A percentile compares a stretch with the other conserved stretches of the same genome.
Conservation (phyloP, 2,113 vertebrate genomes). For the Pardalotus punctatus region DNA sequence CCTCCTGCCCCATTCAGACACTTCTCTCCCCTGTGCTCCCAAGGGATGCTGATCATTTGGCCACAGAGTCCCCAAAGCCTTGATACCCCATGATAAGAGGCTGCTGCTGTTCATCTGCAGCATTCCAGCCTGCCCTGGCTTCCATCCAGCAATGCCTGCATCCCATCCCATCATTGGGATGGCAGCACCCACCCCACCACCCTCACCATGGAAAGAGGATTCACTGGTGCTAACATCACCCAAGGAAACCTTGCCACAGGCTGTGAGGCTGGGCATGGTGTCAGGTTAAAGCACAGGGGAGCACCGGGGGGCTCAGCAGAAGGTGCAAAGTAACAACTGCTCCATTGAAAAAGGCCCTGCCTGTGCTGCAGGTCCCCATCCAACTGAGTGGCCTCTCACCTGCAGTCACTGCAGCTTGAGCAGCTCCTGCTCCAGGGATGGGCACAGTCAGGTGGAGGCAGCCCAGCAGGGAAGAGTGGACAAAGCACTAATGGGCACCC, state of each 20-base stretch:
- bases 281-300: neutral
- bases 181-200: neutral
- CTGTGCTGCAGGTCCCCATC: neutral
- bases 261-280: neutral
- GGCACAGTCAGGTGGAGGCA: neutral
- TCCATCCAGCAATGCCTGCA: neutral
- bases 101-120: neutral
- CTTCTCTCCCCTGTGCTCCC: neutral
- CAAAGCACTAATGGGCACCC: neutral
- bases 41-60: neutral
- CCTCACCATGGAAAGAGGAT: neutral
- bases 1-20: neutral
- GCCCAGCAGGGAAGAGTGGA: neutral
- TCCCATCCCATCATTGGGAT: neutral
- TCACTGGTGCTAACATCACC: neutral
- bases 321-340: neutral
- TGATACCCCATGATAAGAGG: fast-evolving
- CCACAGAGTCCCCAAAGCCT: neutral
- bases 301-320: neutral
- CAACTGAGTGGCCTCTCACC: neutral
- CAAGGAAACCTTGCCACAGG: neutral
- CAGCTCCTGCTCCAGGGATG: neutral
- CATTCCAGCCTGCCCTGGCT: neutral
- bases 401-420: neutral
- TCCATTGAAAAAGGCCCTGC: neutral